Conservation (phyloP, 2,113 vertebrate species). For the Embiotoca jacksoni region DNA sequence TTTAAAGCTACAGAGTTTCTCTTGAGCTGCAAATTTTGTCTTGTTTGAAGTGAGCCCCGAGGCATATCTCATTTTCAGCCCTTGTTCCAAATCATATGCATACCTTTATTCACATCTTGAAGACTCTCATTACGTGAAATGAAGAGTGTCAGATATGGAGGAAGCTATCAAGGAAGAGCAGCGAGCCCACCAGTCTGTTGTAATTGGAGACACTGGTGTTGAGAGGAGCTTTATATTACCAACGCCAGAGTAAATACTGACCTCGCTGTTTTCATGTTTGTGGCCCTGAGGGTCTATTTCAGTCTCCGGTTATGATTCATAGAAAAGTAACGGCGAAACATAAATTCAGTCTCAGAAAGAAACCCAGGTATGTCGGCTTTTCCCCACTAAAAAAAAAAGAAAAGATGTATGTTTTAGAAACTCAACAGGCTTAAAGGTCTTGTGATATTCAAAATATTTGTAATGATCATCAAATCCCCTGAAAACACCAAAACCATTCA, state of each 20-base stretch:
- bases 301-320: slow-evolving; percentile 49
- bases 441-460: not conserved
- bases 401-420: not conserved
- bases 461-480: slow-evolving; percentile 22
- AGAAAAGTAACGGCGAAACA: slow-evolving; percentile 51
- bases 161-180: slow-evolving; percentile 71
- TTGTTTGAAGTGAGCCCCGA: slow-evolving; percentile 74
- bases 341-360: slow-evolving; percentile 43
- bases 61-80: slow-evolving; percentile 70
- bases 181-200: slow-evolving; percentile 51
- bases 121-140: slow-evolving; percentile 77
- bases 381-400: not conserved
- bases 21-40: slow-evolving; percentile 67
- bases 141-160: slow-evolving; percentile 77
- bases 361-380: slow-evolving; percentile 19
- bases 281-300: slow-evolving; percentile 45
- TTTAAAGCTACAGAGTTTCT: slow-evolving; percentile 64
- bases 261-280: slow-evolving; percentile 70
- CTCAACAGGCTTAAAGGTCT: not conserved
- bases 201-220: slow-evolving; percentile 72
- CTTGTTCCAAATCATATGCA: slow-evolving; percentile 70
- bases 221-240: slow-evolving; percentile 72
- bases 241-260: slow-evolving; percentile 68
- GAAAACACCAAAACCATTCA: slow-evolving; percentile 18
- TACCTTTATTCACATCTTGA: slow-evolving; percentile 76